These are phyloP conservation scores for Ophioninae sp. DNA, from an alignment of 2,888 invertebrate genomes.

Conservation along the genomic window DNA sequence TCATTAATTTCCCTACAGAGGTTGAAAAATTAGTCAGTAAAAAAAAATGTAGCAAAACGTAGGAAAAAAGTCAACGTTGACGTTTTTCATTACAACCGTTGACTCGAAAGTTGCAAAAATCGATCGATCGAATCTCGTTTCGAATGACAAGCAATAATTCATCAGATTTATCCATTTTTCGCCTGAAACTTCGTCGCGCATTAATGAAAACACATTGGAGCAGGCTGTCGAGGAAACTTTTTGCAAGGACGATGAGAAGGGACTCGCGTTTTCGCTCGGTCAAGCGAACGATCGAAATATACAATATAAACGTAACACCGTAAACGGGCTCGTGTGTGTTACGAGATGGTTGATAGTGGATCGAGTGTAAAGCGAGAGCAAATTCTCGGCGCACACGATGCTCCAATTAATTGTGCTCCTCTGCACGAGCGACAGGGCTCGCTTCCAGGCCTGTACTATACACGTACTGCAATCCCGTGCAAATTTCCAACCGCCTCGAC, in stretches of 20 bases:
- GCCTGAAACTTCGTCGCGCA: slow-evolving; percentile 18
- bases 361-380: slow-evolving; percentile 34
- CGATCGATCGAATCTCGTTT: not conserved
- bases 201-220: slow-evolving; percentile 56
- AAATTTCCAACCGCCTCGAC: slow-evolving; percentile 6
- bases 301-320: slow-evolving; percentile 49
- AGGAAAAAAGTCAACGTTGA: no score
- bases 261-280: slow-evolving; percentile 40
- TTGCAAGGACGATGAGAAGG: slow-evolving; percentile 41
- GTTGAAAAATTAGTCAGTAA: no score
- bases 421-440: slow-evolving; percentile 49
- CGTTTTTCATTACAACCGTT: no score
- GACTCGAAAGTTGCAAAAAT: not conserved
- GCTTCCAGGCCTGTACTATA: slow-evolving; percentile 3
- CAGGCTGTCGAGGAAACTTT: slow-evolving; percentile 52
- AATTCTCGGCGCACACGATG: slow-evolving; percentile 50
- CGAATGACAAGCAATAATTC: not conserved
- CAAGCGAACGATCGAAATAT: slow-evolving; percentile 57
- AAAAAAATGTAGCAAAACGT: no score
- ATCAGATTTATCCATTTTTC: not conserved
- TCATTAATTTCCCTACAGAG: no score
- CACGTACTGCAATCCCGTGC: not conserved
- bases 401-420: slow-evolving; percentile 60
- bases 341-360: slow-evolving; percentile 26
- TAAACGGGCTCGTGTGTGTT: slow-evolving; percentile 18